These are phyloP conservation scores for Bellardia bayeri DNA, from an alignment of 2,888 invertebrate species.

Conservation along the genomic window DNA sequence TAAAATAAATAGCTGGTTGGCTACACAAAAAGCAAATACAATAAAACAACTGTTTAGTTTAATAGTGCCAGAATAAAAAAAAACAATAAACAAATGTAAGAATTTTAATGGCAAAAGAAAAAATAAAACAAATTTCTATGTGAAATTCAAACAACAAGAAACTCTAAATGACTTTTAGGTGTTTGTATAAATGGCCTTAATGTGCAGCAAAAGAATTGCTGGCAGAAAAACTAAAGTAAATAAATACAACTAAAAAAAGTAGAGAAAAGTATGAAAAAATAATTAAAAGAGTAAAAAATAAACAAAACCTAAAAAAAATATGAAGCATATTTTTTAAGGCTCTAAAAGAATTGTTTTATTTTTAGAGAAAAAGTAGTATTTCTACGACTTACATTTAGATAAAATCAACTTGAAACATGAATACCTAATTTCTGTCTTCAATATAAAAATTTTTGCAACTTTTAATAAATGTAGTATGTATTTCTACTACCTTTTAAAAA, in stretches of 20 bases:
- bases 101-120: constrained; percentile 27
- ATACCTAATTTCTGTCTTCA: too few relatives aligned
- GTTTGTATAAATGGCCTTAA: constrained; percentile 15
- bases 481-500: too few relatives aligned
- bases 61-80: not conserved
- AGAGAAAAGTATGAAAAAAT: not conserved
- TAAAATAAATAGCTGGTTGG: not conserved
- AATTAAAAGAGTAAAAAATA: too few relatives aligned
- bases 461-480: too few relatives aligned
- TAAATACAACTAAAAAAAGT: not conserved
- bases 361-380: too few relatives aligned
- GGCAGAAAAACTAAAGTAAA: not conserved
- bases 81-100: not conserved
- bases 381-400: too few relatives aligned
- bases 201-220: not conserved
- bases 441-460: too few relatives aligned
- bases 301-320: too few relatives aligned
- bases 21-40: not conserved
- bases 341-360: too few relatives aligned
- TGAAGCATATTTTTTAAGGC: too few relatives aligned
- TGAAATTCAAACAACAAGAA: not conserved
- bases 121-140: constrained; percentile 14
- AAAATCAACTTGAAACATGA: too few relatives aligned
- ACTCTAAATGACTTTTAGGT: constrained; percentile 17
- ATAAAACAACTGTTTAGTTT: constrained; percentile 6